Percentiles rank a stretch among this genome's conserved stretches.
Evolutionary conservation across 2,113 vertebrate genomes (phyloP).

Genomic region (Meleagris gallopavo): DNA sequence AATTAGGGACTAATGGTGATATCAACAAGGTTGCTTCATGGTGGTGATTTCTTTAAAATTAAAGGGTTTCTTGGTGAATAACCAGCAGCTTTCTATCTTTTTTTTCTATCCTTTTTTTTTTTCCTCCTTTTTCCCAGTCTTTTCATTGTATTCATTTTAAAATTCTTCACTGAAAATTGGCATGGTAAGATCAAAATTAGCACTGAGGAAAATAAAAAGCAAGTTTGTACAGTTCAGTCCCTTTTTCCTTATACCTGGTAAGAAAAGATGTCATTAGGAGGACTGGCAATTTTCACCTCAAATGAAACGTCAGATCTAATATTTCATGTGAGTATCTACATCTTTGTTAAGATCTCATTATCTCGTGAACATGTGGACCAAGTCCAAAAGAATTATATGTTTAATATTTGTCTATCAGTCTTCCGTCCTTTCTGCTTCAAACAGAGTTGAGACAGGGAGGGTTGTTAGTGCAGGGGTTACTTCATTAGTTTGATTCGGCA

Average conservation of each 20-base stretch:
- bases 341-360: constrained; percentile 68
- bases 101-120: background rate
- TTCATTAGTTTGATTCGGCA: constrained; percentile 83
- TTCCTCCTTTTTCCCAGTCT: background rate
- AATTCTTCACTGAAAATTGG: background rate
- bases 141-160: background rate
- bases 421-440: background rate
- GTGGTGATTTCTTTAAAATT: constrained; percentile 4
- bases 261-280: constrained; percentile 45
- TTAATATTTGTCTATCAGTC: constrained; percentile 49
- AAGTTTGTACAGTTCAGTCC: background rate
- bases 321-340: background rate
- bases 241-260: constrained; percentile 14
- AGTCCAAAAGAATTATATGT: constrained; percentile 53
- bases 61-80: background rate
- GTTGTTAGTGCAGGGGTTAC: constrained; percentile 68
- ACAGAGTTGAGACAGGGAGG: constrained; percentile 41
- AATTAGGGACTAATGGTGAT: background rate
- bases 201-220: background rate
- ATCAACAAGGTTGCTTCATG: background rate
- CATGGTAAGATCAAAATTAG: constrained; percentile 1
- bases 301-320: constrained; percentile 59
- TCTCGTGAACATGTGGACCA: constrained; percentile 43
- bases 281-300: constrained; percentile 56
- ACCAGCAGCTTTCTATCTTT: background rate